Conservation (phyloP, 2,888 invertebrate genomes). For the Andrena flavipes region DNA sequence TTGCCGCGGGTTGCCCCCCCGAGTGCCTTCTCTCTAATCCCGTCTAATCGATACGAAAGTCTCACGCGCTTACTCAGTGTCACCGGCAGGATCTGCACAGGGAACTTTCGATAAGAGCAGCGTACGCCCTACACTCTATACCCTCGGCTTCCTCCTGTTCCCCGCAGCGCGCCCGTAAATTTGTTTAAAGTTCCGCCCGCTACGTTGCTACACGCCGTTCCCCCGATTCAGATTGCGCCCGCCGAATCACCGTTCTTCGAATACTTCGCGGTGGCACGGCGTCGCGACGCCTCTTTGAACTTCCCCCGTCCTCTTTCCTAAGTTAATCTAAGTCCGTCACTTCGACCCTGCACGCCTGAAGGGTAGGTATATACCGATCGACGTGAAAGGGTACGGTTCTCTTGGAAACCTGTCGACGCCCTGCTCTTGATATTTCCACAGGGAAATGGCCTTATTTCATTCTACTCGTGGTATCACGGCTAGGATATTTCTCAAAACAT, state of each 20-base stretch:
- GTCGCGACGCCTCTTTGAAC: conserved; percentile 66
- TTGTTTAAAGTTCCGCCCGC: conserved; percentile 70
- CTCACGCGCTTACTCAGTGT: conserved; percentile 72
- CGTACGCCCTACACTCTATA: conserved; percentile 22
- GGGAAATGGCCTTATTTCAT: not conserved
- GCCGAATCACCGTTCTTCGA: conserved; percentile 72
- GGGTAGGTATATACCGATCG: conserved; percentile 18
- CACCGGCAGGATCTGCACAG: conserved; percentile 69
- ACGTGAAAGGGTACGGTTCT: conserved; percentile 30
- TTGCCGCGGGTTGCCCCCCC: conserved; percentile 11
- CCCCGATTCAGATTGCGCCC: conserved; percentile 73
- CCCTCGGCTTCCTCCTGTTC: conserved; percentile 52
- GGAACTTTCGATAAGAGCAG: conserved; percentile 71
- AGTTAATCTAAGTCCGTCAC: conserved; percentile 70
- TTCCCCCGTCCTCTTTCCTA: conserved; percentile 55
- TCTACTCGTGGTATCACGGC: not conserved
- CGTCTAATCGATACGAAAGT: conserved; percentile 74
- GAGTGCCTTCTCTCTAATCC: conserved; percentile 67
- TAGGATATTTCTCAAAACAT: too few species aligned
- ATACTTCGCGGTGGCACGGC: conserved; percentile 69
- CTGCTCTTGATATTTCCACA: not conserved
- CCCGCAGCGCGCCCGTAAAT: conserved; percentile 67
- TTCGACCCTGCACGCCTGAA: conserved; percentile 20
- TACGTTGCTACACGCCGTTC: conserved; percentile 41
- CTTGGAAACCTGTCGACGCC: not conserved